These are phyloP conservation scores for Laticauda colubrina DNA, from an alignment of 2,113 vertebrate genomes.

Conservation along the genomic window DNA sequence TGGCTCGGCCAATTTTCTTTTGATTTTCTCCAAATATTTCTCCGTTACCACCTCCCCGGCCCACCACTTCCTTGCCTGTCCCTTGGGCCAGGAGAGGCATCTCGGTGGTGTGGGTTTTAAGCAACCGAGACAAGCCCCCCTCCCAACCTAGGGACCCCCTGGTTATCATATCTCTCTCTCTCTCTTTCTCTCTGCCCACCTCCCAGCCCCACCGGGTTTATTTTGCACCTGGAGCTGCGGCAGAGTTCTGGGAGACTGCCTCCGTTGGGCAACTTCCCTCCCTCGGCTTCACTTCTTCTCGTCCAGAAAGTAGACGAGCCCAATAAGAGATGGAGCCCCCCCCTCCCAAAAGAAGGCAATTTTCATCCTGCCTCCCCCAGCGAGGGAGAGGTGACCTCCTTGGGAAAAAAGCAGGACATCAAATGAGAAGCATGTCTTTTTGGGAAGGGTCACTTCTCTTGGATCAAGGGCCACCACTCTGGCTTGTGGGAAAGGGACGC, in stretches of 20 bases:
- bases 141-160: neutral
- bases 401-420: slow-evolving; percentile 13
- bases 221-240: slow-evolving; percentile 35
- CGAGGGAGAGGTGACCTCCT: neutral
- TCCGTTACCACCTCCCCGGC: neutral
- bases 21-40: slow-evolving; percentile 44
- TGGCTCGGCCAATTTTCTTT: slow-evolving; percentile 70
- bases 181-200: no score
- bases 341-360: neutral
- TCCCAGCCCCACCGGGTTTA: neutral
- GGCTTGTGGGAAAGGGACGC: slow-evolving; percentile 20
- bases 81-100: neutral
- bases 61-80: neutral
- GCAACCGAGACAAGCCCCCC: neutral
- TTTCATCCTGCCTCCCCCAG: neutral
- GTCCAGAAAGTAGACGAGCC: slow-evolving; percentile 20
- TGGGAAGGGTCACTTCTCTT: slow-evolving; percentile 4
- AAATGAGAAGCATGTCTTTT: slow-evolving; percentile 4
- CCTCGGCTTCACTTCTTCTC: slow-evolving; percentile 5
- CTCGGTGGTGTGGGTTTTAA: neutral
- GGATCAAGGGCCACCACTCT: neutral
- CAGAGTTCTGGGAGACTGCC: slow-evolving; percentile 58
- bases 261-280: neutral
- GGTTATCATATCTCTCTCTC: neutral
- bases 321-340: slow-evolving; percentile 35